Base-by-base conservation (phyloP, 2,888 invertebrate genomes). In the Caenorhabditis wallacei region DNA sequence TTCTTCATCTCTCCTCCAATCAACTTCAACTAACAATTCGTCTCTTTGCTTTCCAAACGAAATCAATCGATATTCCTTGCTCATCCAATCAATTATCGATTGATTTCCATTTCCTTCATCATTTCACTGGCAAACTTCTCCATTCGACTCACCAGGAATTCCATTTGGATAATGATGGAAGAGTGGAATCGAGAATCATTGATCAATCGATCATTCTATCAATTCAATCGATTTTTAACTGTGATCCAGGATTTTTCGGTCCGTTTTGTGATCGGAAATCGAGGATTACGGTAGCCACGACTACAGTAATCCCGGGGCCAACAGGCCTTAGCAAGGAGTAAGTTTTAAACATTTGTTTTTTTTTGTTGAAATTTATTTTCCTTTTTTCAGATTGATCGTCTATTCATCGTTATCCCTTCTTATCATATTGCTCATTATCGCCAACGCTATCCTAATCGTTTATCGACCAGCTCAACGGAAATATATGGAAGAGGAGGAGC, bases 321-420 rank as follows among this genome's bases (percentile, higher is more conserved):
- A 10, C 46, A 8, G 18, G 46, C 13, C 30, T 76, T 16, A 43
- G 51, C 11, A 40, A 76, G 20, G 22, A 68, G 76, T 76, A 76
- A 76, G 76, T 68, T 63, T 26, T 54, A 30, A 30, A 30, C 5
- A 11, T 20, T 16, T 7, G 57, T 8, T 20, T 18, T 4, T 40
- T 56, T 18, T 22, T 37, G 7, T 57, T 18, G 20, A 48, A 63
- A 54, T 64, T 4, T 30, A 11, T 11, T 57, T 26, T 8, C 7
- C 13, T 43, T 30, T 56, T 75, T 75, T 51, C 76, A 76, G 76
- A 40, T 13, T 40, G n/a, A 43, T 76, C 59, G 61, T 76, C 76
- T 76, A 68, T 59, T 8, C 10, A 8, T 59, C 53, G 8, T 51
- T 76, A 3, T 26, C 30, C 24, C 26, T 53, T 20, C 16, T 76